A percentile compares a stretch with the other conserved stretches of the same genome.
These are phyloP conservation scores for Mactra quadrangularis DNA, from an alignment of 1,140 invertebrate genomes.

Conservation along the genomic window DNA sequence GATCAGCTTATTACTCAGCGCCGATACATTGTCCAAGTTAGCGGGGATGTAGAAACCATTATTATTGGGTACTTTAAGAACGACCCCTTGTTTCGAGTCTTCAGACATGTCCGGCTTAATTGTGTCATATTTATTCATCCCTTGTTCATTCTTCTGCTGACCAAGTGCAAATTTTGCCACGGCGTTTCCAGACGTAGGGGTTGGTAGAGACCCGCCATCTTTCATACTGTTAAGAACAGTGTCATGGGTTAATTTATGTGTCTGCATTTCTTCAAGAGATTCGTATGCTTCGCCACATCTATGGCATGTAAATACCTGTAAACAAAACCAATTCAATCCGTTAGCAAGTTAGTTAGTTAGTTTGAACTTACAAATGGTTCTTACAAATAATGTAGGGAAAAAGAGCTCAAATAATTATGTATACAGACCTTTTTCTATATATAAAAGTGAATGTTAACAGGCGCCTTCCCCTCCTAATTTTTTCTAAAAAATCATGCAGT, in stretches of 20 bases:
- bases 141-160: slow-evolving; percentile 60
- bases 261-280: slow-evolving; percentile 67
- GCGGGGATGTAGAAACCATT: slow-evolving; percentile 39
- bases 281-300: slow-evolving; percentile 78
- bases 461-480: too few species aligned
- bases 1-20: slow-evolving; percentile 35
- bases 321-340: slow-evolving; percentile 35
- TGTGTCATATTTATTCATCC: slow-evolving; percentile 27
- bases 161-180: slow-evolving; percentile 71
- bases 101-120: slow-evolving; percentile 44
- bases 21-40: slow-evolving; percentile 46
- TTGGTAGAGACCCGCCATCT: slow-evolving; percentile 38
- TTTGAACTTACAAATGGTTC: too few species aligned
- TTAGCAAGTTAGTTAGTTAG: too few species aligned
- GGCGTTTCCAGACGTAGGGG: slow-evolving; percentile 30
- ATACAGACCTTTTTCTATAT: too few species aligned
- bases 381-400: too few species aligned
- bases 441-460: too few species aligned
- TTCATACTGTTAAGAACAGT: slow-evolving; percentile 62
- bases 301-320: slow-evolving; percentile 71
- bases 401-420: too few species aligned
- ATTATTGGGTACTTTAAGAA: slow-evolving; percentile 44
- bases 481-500: too few species aligned
- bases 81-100: slow-evolving; percentile 25
- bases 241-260: slow-evolving; percentile 70